Evolutionary conservation across 1,140 invertebrate species (phyloP), one percentile per base, ranked within the genome.

Genomic region (Cyphomyrmex costatus): DNA sequence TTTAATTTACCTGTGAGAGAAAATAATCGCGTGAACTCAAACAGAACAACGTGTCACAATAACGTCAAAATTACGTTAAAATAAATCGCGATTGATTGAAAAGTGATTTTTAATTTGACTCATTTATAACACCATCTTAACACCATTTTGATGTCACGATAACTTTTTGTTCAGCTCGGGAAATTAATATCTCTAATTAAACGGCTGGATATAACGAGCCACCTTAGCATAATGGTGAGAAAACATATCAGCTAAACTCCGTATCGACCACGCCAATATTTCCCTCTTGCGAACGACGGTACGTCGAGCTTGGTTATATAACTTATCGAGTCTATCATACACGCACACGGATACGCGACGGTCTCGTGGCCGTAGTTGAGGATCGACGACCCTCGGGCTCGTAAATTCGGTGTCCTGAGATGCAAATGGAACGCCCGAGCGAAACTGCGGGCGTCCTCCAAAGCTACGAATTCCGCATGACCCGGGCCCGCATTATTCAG

Each of bases 291-390:
- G 27, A 71, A 85, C 80, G 51, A 66, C 27, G 80, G 24, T 61
- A 66, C 51, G 61, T 53, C 36, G 65, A 24, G 60, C 68, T 83
- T 88, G 86, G 33, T 78, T 10, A 76, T 86, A 89, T 78, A 89
- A 90, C 84, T 92, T 91, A 92, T 87, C 74, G 87, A 86, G 76
- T 92, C 78, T 91, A 92, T 90, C 87, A 89, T 92, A 92, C 80
- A 91, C 86, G 88, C 88, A 91, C 86, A 91, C 86, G 85, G 86
- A 91, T 89, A 87, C 86, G 89, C 88, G 86, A 68, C 79, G 84
- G 80, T 60, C 87, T 89, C 87, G 84, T 87, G 79, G 78, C 73
- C 60, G 73, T 74, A 83, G 73, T 42, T 53, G 65, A 30, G 85
- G 61, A 74, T 89, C 86, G 88, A 89, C 66, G 87, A 88, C 77